phyloP scores from a whole-genome alignment of 2,113 vertebrate genomes.

The Pollachius pollachius region DNA sequence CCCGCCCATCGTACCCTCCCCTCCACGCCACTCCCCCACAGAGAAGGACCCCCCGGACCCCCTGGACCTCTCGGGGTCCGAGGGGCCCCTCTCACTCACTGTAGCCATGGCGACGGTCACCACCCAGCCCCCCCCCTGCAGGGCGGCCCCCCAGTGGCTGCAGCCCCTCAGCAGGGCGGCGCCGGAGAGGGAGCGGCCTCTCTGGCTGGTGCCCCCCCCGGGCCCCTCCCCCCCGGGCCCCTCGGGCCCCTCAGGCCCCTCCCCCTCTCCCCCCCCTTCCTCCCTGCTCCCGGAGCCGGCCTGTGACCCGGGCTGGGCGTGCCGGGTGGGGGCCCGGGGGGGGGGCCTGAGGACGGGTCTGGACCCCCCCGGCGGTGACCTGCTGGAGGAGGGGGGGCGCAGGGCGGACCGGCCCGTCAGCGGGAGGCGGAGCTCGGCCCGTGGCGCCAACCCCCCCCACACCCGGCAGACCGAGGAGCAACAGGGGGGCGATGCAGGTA shows the following conservation, averaged over 20 bases:
- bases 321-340: slow-evolving; percentile 41
- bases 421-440: slow-evolving; percentile 76
- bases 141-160: slow-evolving; percentile 78
- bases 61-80: slow-evolving; percentile 42
- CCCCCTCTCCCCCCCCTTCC: slow-evolving; percentile 30
- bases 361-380: slow-evolving; percentile 57
- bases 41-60: slow-evolving; percentile 43
- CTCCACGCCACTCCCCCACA: slow-evolving; percentile 25
- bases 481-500: slow-evolving; percentile 40
- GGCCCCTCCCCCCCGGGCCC: slow-evolving; percentile 40
- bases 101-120: slow-evolving; percentile 67
- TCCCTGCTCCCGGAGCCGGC: slow-evolving; percentile 60
- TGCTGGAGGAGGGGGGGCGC: slow-evolving; percentile 62
- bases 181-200: slow-evolving; percentile 67
- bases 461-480: slow-evolving; percentile 43
- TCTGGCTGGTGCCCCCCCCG: slow-evolving; percentile 70
- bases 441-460: slow-evolving; percentile 22
- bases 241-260: slow-evolving; percentile 39
- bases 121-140: slow-evolving; percentile 64
- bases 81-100: slow-evolving; percentile 48
- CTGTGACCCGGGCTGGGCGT: slow-evolving; percentile 61
- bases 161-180: slow-evolving; percentile 64
- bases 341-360: slow-evolving; percentile 46
- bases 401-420: slow-evolving; percentile 68
- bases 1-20: slow-evolving; percentile 27